Conservation (phyloP, 1,140 invertebrate species). For the Magallana ariakensis region DNA sequence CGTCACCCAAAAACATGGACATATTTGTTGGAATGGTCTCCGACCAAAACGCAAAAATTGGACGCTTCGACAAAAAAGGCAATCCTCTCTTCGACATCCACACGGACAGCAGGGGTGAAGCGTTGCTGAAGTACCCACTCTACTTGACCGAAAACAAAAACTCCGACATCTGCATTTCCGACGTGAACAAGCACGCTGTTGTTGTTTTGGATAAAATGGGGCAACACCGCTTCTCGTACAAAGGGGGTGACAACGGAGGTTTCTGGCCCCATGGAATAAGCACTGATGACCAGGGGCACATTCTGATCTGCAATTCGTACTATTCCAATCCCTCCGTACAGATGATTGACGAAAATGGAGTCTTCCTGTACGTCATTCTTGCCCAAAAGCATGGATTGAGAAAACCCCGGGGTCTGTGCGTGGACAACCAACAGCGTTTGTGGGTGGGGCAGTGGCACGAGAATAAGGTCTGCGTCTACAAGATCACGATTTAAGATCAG, state of each 20-base stretch:
- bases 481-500: background rate
- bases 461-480: constrained; percentile 3
- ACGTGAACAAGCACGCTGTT: constrained; percentile 16
- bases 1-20: constrained; percentile 8
- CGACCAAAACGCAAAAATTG: background rate
- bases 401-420: constrained; percentile 16
- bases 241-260: background rate
- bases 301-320: constrained; percentile 27
- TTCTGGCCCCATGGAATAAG: constrained; percentile 25
- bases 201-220: background rate
- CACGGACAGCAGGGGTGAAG: background rate
- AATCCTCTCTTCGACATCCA: constrained; percentile 2
- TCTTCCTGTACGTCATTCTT: background rate
- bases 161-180: background rate
- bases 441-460: constrained; percentile 26
- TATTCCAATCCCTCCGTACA: background rate
- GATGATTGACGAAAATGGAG: constrained; percentile 19
- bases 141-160: constrained; percentile 27
- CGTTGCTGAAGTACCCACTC: background rate
- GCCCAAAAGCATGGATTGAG: background rate
- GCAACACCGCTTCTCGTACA: background rate
- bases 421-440: constrained; percentile 13
- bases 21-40: constrained; percentile 1
- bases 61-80: background rate
- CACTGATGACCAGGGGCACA: background rate